Evolutionary conservation across 2,113 vertebrate species (phyloP).

Genomic region (Gnathochromis pfefferi): DNA sequence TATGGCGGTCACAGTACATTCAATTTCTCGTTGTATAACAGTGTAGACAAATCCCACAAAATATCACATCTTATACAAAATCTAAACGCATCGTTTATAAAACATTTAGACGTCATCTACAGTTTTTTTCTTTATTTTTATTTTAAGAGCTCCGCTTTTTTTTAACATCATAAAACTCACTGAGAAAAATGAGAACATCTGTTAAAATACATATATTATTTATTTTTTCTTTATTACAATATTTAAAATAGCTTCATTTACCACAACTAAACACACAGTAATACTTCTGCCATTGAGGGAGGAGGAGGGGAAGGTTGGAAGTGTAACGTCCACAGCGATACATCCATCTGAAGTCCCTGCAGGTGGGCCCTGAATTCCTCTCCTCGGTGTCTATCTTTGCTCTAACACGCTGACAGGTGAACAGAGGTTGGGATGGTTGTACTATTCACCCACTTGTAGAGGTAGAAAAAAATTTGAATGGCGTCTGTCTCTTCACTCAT

Average conservation of each 20-base stretch:
- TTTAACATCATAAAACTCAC: conserved; percentile 59
- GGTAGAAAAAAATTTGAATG: conserved; percentile 14
- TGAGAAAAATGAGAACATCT: conserved; percentile 64
- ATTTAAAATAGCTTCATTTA: conserved; percentile 71
- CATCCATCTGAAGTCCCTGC: conserved; percentile 8
- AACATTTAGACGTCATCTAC: conserved; percentile 70
- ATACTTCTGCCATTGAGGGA: conserved; percentile 42
- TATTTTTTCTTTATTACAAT: conserved; percentile 56
- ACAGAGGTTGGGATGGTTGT: neutral
- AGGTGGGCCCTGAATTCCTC: neutral
- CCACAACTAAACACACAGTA: conserved; percentile 65
- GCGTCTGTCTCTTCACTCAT: neutral
- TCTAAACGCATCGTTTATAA: conserved; percentile 69
- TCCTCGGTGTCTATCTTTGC: neutral
- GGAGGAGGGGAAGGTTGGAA: neutral
- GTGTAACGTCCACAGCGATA: neutral
- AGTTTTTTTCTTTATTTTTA: conserved; percentile 3
- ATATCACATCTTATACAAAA: conserved; percentile 75
- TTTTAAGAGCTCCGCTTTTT: conserved; percentile 29
- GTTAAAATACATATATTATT: conserved; percentile 68
- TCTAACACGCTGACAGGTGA: neutral
- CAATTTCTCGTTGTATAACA: conserved; percentile 61
- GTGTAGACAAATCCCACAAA: conserved; percentile 67
- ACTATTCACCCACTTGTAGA: neutral
- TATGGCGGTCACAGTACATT: conserved; percentile 69